Evolutionary conservation across 2,113 vertebrate genomes (phyloP).

Genomic region (Budorcas taxicolor): DNA sequence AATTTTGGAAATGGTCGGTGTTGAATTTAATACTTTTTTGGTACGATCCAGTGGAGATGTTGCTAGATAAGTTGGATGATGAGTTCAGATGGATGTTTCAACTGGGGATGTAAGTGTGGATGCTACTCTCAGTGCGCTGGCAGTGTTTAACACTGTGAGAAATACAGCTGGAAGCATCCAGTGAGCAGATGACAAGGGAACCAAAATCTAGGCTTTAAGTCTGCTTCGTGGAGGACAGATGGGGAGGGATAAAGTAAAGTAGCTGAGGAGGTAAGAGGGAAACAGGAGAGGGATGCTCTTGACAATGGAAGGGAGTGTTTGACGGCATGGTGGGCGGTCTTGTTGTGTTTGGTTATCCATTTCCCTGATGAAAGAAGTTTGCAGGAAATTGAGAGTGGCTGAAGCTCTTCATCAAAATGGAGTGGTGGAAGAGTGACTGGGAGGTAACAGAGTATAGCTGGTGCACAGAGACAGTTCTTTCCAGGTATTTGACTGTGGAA

Average conservation of each 20-base stretch:
- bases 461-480: not conserved
- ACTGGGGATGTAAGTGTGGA: not conserved
- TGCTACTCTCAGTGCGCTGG: not conserved
- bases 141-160: not conserved
- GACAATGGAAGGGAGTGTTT: not conserved
- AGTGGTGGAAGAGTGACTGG: not conserved
- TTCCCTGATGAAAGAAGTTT: not conserved
- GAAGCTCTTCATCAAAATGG: not conserved
- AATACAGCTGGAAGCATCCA: not conserved
- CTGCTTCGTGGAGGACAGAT: not conserved
- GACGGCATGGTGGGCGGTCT: not conserved
- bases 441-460: not conserved
- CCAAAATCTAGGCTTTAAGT: not conserved
- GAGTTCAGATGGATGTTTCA: not conserved
- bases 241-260: not conserved
- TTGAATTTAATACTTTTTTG: not conserved
- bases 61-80: not conserved
- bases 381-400: not conserved
- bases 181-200: not conserved
- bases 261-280: not conserved
- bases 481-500: not conserved
- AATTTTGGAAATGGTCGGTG: not conserved
- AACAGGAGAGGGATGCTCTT: not conserved
- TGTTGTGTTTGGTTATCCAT: not conserved
- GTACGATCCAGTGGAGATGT: not conserved